phyloP scores from a whole-genome alignment of 2,797 vertebrate genomes.

The Linurgus olivaceus region DNA sequence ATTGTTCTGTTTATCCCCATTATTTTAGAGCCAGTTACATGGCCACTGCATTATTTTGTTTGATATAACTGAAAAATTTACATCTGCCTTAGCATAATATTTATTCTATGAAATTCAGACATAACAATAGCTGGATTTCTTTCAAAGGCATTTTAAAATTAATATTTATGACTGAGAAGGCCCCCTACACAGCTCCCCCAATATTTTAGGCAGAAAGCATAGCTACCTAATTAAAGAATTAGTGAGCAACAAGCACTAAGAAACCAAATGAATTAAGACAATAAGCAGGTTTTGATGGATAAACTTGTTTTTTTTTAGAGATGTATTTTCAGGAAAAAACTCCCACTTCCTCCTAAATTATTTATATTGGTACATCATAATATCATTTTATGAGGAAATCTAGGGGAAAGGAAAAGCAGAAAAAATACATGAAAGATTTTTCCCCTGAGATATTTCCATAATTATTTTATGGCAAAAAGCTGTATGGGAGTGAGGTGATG shows the following conservation, averaged over 20 bases:
- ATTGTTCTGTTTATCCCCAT: background rate
- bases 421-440: background rate
- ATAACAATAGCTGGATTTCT: background rate
- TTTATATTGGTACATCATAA: background rate
- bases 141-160: background rate
- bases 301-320: background rate
- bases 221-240: background rate
- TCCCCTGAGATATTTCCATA: slow-evolving; percentile 20
- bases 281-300: background rate
- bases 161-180: background rate
- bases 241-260: background rate
- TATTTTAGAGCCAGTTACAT: background rate
- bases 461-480: slow-evolving; percentile 32
- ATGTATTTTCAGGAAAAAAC: background rate
- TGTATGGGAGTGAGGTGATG: background rate
- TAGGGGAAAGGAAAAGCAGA: background rate
- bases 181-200: background rate
- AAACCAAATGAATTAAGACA: background rate
- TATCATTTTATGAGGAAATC: background rate
- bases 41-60: background rate
- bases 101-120: background rate
- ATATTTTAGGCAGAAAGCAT: background rate
- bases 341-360: background rate
- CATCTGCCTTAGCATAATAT: background rate
- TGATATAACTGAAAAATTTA: background rate